phyloP scores from a whole-genome alignment of 2,113 vertebrate species.

The Protobothrops mucrosquamatus region DNA sequence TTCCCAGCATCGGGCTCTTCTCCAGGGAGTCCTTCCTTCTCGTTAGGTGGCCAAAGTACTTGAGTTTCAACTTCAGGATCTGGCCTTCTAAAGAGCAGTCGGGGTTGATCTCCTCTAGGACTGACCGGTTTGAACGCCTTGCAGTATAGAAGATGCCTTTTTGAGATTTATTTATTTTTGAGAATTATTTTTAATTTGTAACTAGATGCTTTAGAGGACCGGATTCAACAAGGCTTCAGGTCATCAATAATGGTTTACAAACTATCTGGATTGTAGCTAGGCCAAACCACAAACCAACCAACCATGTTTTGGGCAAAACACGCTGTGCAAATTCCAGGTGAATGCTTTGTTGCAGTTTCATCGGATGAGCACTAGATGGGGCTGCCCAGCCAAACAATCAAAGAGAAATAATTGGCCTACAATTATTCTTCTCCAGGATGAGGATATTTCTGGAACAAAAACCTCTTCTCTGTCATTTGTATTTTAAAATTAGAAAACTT shows the following conservation, averaged over 20 bases:
- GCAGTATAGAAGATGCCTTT: background rate
- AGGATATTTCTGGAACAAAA: accelerated
- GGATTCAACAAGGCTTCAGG: background rate
- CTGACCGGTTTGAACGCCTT: no score
- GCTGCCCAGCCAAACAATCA: background rate
- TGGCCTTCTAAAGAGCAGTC: no score
- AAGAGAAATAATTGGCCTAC: background rate
- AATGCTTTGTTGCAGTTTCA: conserved; percentile 2
- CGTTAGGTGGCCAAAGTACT: no score
- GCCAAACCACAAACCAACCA: background rate
- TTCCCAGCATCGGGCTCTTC: no score
- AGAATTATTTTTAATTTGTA: background rate
- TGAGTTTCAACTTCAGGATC: no score
- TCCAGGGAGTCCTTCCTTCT: no score
- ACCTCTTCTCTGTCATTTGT: background rate
- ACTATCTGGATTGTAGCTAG: background rate
- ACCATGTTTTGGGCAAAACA: background rate
- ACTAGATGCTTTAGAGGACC: background rate
- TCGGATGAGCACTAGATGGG: conserved; percentile 13
- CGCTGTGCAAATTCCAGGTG: background rate
- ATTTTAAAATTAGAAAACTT: background rate
- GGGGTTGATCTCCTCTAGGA: no score
- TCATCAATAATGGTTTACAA: background rate
- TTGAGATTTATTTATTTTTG: background rate
- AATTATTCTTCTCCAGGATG: background rate